These are phyloP conservation scores for Elephantulus edwardii DNA, from an alignment of 2,113 vertebrate genomes.

Conservation along the genomic window DNA sequence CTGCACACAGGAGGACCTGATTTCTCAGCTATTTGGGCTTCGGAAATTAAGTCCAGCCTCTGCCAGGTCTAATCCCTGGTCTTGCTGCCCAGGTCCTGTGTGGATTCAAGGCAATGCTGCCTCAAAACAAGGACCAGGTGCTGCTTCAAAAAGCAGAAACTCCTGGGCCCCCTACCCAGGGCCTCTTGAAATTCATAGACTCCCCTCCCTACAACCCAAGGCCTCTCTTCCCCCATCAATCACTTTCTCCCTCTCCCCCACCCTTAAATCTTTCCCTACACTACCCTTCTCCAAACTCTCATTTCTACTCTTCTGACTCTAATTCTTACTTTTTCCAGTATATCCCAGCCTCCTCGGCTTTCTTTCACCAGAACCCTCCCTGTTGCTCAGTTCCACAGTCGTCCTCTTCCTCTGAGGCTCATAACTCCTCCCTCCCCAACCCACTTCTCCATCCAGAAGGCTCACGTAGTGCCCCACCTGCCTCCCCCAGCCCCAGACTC, in stretches of 20 bases:
- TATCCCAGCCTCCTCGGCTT: not conserved
- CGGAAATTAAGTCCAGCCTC: not conserved
- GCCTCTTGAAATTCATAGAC: not conserved
- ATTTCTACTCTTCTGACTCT: constrained; percentile 2
- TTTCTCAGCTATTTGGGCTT: not conserved
- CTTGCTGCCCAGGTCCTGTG: not conserved
- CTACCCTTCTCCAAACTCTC: not conserved
- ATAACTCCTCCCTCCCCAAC: not conserved
- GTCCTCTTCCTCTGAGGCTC: not conserved
- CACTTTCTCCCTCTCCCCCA: not conserved
- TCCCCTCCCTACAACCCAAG: not conserved
- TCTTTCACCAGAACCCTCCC: constrained; percentile 28
- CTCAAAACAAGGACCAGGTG: constrained; percentile 57
- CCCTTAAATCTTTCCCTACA: not conserved
- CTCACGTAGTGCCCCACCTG: not conserved
- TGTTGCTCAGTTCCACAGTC: not conserved
- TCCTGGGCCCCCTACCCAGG: not conserved
- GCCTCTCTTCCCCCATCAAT: not conserved
- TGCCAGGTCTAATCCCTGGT: not conserved
- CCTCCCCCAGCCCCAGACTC: not conserved
- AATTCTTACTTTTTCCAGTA: constrained; percentile 31
- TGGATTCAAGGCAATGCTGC: constrained; percentile 70
- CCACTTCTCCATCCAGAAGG: not conserved
- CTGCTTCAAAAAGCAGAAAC: constrained; percentile 26
- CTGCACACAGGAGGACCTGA: not conserved